phyloP scores from a whole-genome alignment of 2,113 vertebrate genomes.

The Emydura subglobosa region DNA sequence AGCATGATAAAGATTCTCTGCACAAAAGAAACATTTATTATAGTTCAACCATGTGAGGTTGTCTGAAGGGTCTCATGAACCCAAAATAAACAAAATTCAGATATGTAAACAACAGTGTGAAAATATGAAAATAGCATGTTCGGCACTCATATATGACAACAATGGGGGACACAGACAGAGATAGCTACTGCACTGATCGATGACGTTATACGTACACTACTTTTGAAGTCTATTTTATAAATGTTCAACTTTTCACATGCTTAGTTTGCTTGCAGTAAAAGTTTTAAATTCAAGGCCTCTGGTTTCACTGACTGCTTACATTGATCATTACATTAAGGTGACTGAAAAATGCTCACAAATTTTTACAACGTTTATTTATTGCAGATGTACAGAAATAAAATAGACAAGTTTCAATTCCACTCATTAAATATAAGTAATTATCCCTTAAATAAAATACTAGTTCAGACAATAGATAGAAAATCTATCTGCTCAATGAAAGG shows the following conservation, averaged over 20 bases:
- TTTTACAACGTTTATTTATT: not conserved
- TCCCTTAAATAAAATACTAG: not conserved
- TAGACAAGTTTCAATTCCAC: not conserved
- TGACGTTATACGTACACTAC: not conserved
- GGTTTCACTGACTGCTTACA: not conserved
- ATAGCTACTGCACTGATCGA: not conserved
- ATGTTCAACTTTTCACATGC: not conserved
- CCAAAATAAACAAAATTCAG: not conserved
- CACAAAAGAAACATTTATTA: not conserved
- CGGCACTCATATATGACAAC: not conserved
- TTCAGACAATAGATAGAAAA: not conserved
- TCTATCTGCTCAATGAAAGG: not conserved
- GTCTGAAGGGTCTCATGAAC: not conserved
- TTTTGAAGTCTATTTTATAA: not conserved
- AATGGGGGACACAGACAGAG: not conserved
- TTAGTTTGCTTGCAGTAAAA: not conserved
- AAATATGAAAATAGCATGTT: not conserved
- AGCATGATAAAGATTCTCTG: not conserved
- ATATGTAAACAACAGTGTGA: not conserved
- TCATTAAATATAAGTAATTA: not conserved
- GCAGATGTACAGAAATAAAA: not conserved
- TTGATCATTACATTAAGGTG: not conserved
- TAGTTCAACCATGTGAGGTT: not conserved
- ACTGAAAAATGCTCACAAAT: not conserved
- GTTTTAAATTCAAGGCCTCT: not conserved